Evolutionary conservation across 2,888 invertebrate genomes (phyloP), one percentile per base, ranked within the genome.

Genomic region (Polietes domitor): DNA sequence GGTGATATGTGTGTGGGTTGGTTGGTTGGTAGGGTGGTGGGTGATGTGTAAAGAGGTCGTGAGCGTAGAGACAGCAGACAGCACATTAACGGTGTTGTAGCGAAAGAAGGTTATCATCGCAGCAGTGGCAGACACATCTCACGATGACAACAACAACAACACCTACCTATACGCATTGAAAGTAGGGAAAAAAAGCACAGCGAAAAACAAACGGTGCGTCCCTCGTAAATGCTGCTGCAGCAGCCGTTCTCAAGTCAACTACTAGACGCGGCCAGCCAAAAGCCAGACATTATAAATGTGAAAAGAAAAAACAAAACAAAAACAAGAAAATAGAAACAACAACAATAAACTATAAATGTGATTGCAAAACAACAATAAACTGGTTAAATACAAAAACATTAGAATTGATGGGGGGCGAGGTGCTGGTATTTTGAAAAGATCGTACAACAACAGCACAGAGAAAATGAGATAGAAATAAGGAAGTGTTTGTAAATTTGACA

Each of bases 251-350:
- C 41, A 73, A 58, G 58, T 53, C 53, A 53, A 53, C 9, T 3
- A 37, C 19, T 21, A 26, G 24, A 58, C 58, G 17, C n/a, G 12
- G 26, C 26, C 58, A 58, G 58, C 58, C 73, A 17, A 50, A 41
- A 37, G 21, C 50, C 58, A 80, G 72, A 73, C 76, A 73, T 79
- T 58, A 79, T 71, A 68, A 76, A 80, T 72, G 50, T 76, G 63
- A 79, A 71, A 72, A 78, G 32, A 76, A 79, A 43, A 28, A 43
- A 73, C 41, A 73, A 37, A 77, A 74, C 32, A 58, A 65, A 75
- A 75, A 65, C 37, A 24, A 72, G 63, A 55, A 65, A 53, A 15
- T 21, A 50, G n/a, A 53, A 77, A 73, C 71, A 63, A 75, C 71
- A 55, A 55, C 19, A 15, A 21, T n/a, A 55, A 28, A 58, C 24